These are phyloP conservation scores for Pluvianellus socialis DNA, from an alignment of 2,113 vertebrate species.

Conservation along the genomic window DNA sequence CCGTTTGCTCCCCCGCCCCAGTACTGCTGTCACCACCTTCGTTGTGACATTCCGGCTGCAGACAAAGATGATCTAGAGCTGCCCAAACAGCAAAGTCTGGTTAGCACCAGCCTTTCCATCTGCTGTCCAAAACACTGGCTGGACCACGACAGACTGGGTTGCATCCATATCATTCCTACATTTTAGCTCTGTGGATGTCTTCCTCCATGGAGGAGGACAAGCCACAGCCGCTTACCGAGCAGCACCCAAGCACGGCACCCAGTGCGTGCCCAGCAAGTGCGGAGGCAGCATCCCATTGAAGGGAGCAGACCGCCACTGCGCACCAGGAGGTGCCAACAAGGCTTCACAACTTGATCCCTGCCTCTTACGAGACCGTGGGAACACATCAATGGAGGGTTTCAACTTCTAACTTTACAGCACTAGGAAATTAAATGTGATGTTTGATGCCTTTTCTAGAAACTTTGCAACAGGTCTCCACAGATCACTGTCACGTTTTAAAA, in stretches of 20 bases:
- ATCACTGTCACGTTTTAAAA: not conserved
- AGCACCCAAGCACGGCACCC: not conserved
- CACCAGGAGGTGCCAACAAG: not conserved
- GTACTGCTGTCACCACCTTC: not conserved
- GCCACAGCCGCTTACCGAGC: not conserved
- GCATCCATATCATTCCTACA: accelerated
- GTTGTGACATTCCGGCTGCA: accelerated
- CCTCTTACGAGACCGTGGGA: not conserved
- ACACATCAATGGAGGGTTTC: not conserved
- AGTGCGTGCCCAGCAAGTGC: not conserved
- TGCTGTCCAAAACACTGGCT: not conserved
- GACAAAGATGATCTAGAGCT: not conserved
- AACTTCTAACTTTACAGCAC: not conserved
- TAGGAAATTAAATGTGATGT: not conserved
- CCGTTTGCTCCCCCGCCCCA: accelerated
- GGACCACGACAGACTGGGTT: not conserved
- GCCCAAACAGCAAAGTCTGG: not conserved
- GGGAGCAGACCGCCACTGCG: not conserved
- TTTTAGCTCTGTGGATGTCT: not conserved
- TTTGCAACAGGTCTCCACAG: not conserved
- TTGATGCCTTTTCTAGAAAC: not conserved
- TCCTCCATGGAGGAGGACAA: not conserved
- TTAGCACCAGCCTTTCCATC: not conserved
- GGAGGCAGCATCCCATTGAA: not conserved
- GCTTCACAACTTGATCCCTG: not conserved